Base-by-base conservation (phyloP, 2,888 invertebrate species). In the Hyposoter dolosus region DNA sequence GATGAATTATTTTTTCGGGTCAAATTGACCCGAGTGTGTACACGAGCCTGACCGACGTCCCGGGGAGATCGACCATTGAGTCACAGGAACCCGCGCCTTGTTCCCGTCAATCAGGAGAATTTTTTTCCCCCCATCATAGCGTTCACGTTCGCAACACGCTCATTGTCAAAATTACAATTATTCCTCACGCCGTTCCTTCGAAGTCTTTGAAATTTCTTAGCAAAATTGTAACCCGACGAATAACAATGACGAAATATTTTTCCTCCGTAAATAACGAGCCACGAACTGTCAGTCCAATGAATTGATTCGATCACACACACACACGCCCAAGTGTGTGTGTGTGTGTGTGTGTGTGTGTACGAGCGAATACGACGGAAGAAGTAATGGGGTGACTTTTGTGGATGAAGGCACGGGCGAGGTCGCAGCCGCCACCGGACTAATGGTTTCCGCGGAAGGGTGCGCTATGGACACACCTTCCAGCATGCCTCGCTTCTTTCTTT, bases 401-500 rank as follows among this genome's bases (percentile, higher is more conserved):
- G 43, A 17, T 45, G 75, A 28, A 3, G 10, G 75, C 43, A 23
- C n/a, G 40, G 56, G 56, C 35, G 32, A 69, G 69, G 69, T 43
- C 69, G 63, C n/a, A 12, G 15, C 28, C 23, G 23, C 56, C 15
- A n/a, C 50, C 50, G 15, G 40, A 53, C 68, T 68, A 68, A 78
- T 78, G 78, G 66, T 78, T 78, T 78, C 78, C 68, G 68, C 50
- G 78, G 43, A 78, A 78, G 78, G 78, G 78, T 53, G 78, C 40
- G 78, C 68, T 68, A 45, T 63, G 75, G 75, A 47, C 75, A 76
- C 75, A 76, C 75, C 75, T 63, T 63, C n/a, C 63, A n/a, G n/a
- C n/a, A 28, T 32, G n/a, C 10, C 19, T 15, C 35, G 40, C 40
- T 60, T 60, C 60, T 15, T 32, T 19, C 19, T 60, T 32, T 66